These are phyloP conservation scores for Sepioteuthis lessoniana DNA, from an alignment of 2,888 invertebrate species.

Conservation along the genomic window DNA sequence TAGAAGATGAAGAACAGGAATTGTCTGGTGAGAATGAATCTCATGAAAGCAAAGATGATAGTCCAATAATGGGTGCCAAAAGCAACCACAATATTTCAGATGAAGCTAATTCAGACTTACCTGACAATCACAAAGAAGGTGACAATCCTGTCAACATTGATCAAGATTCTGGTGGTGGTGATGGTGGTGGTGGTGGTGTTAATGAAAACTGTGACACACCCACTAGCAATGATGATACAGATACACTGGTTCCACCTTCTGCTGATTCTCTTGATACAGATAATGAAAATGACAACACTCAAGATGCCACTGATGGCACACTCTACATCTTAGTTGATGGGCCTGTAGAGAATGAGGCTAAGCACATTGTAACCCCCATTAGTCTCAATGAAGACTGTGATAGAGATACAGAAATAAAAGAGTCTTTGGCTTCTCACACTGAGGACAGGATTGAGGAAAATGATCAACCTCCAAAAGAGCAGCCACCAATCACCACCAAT, in stretches of 20 bases:
- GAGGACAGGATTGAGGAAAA: slow-evolving; percentile 45
- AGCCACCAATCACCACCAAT: not conserved
- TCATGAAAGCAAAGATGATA: slow-evolving; percentile 42
- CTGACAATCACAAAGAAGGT: not conserved
- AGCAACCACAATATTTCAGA: not conserved
- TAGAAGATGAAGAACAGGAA: slow-evolving; percentile 42
- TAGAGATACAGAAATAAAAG: slow-evolving; percentile 48
- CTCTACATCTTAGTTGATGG: not conserved
- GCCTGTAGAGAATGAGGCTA: slow-evolving; percentile 48
- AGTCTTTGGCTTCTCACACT: slow-evolving; percentile 35
- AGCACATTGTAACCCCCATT: slow-evolving; percentile 38
- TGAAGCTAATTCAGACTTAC: not conserved
- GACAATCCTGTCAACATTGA: not conserved
- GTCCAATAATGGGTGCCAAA: not conserved
- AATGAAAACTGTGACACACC: not conserved
- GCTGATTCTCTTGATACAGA: not conserved
- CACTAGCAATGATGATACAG: not conserved
- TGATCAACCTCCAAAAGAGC: slow-evolving; percentile 2
- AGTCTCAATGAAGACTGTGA: slow-evolving; percentile 44
- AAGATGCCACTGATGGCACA: not conserved
- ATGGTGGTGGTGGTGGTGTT: not conserved
- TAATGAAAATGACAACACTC: slow-evolving; percentile 3
- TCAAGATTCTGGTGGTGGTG: not conserved
- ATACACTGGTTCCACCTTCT: not conserved
- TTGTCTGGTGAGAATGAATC: not conserved